Percentiles rank a stretch among this genome's conserved stretches.
Evolutionary conservation across 2,888 invertebrate genomes (phyloP).

Genomic region (Tetranychus truncatus): DNA sequence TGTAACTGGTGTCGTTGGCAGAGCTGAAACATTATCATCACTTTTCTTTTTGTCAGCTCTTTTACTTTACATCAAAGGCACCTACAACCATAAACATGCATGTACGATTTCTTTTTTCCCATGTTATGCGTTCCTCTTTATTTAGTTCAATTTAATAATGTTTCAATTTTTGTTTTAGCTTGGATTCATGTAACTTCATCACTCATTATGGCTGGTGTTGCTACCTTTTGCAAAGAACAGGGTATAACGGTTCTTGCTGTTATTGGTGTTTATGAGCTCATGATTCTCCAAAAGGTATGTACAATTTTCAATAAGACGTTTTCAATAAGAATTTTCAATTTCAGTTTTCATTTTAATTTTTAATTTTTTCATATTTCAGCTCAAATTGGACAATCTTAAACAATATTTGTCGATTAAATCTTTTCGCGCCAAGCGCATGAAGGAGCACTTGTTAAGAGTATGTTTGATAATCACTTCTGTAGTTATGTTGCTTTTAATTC

Average conservation of each 20-base stretch:
- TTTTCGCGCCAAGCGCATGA: conserved; percentile 35
- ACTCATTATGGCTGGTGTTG: conserved; percentile 39
- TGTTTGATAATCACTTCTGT: conserved; percentile 61
- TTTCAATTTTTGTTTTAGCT: neutral
- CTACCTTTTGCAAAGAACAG: conserved; percentile 92
- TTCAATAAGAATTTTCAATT: conserved; percentile 5
- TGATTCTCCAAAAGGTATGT: conserved; percentile 37
- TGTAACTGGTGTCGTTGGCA: conserved; percentile 81
- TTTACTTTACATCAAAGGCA: neutral
- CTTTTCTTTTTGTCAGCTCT: conserved; percentile 52
- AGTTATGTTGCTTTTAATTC: conserved; percentile 54
- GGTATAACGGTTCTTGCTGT: conserved; percentile 77
- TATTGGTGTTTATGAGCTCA: conserved; percentile 70
- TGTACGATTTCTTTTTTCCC: neutral
- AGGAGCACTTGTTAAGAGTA: conserved; percentile 42
- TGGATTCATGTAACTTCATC: neutral
- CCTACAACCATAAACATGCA: neutral
- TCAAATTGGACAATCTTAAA: neutral
- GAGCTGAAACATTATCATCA: conserved; percentile 84
- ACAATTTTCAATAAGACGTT: conserved; percentile 12
- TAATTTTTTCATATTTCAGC: neutral
- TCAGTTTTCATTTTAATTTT: neutral
- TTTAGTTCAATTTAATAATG: neutral
- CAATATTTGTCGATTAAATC: conserved; percentile 26
- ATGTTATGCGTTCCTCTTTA: neutral